Evolutionary conservation across 2,888 invertebrate genomes (phyloP), one percentile per base, ranked within the genome.

Genomic region (Palloptera scutellata): DNA sequence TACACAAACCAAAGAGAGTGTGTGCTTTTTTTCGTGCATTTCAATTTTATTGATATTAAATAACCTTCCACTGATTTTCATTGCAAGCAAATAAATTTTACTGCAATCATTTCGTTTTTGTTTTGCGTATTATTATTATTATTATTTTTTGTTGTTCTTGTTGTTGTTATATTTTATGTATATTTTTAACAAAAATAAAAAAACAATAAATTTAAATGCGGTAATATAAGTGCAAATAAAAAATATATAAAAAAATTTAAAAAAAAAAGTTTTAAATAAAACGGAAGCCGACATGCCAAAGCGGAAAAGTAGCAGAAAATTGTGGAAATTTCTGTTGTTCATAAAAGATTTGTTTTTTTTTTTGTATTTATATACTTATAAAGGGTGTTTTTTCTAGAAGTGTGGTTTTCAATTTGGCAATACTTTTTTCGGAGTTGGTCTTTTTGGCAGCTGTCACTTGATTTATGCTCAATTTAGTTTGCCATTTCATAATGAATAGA

Each of bases 1-100:
- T 4, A 19, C 54, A 5, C 54, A 54, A 13, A 19, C 54, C 6
- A 12, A 15, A 13, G 15, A 5, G 15, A 48, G 13, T 48, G 15
- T 15, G 48, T 11, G 48, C 12, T 8, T 13, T 48, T 48, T 48
- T 48, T 48, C 48, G 10, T 48, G 48, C 48, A 48, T 48, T 48
- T 48, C 11, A 48, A 48, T 48, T 48, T 48, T 48, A 48, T 48
- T 48, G 48, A 48, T 48, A 48, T 48, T 48, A 48, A 48, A 48
- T 48, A 48, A 48, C n/a, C 11, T 30, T 30, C 30, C 30, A 30
- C 30, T 30, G 30, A 30, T 30, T 30, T 30, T 30, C 6, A 30
- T 30, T 48, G 48, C 8, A 13, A 48, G 10, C 48, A 48, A 48
- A 13, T n/a, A 48, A 48, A 48, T 48, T 48, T 48, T 48, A n/a